phyloP scores from a whole-genome alignment of 2,113 vertebrate species.

The Microcebus griseorufus region DNA sequence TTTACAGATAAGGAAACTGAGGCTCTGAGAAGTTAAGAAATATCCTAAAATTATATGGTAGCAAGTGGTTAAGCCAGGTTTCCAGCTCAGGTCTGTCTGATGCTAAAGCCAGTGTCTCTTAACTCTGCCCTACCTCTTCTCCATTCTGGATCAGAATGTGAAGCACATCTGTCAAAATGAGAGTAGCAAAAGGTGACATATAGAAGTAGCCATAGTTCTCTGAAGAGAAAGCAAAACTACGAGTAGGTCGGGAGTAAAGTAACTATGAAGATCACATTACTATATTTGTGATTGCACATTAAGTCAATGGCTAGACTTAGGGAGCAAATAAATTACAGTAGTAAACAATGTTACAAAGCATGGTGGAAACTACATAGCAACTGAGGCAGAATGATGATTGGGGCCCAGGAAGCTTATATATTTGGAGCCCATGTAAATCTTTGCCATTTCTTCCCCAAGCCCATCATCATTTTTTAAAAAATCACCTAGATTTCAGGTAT shows the following conservation, averaged over 20 bases:
- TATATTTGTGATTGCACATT: background rate
- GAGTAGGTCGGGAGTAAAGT: background rate
- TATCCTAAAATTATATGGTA: background rate
- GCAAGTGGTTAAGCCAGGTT: background rate
- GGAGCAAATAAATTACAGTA: background rate
- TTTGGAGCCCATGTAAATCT: background rate
- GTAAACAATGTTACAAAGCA: background rate
- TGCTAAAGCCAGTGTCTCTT: background rate
- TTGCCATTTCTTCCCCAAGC: slow-evolving; percentile 7
- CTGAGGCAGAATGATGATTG: background rate
- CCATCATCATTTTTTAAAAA: background rate
- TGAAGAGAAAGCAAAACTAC: background rate
- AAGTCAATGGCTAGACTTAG: background rate
- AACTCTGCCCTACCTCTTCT: background rate
- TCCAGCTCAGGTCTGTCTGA: background rate
- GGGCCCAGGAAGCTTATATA: background rate
- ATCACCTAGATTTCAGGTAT: background rate
- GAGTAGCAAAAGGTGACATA: background rate
- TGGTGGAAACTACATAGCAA: background rate
- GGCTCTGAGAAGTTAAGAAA: background rate
- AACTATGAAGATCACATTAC: background rate
- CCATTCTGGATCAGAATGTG: background rate
- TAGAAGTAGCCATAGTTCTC: background rate
- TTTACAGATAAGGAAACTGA: background rate
- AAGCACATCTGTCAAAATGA: background rate